phyloP scores from a whole-genome alignment of 2,888 invertebrate species.

The Petrolisthes cinctipes region DNA sequence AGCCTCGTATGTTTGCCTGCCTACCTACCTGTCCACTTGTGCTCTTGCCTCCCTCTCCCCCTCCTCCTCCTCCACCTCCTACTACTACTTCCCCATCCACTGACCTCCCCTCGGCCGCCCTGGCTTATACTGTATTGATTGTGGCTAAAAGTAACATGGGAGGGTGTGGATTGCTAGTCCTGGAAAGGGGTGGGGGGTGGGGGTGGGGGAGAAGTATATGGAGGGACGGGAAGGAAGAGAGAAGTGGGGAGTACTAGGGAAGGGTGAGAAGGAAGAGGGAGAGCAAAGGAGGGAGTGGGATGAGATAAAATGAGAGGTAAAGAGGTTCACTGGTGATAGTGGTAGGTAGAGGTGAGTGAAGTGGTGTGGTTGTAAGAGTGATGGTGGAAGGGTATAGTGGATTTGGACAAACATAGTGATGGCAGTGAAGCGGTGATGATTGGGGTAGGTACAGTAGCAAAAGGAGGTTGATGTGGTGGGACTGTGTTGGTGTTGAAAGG shows the following conservation, averaged over 20 bases:
- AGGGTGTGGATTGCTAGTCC: background rate
- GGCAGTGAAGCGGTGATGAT: too few species aligned
- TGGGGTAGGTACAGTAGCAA: too few species aligned
- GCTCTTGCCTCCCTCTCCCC: background rate
- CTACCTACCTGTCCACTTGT: too few species aligned
- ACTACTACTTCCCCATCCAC: background rate
- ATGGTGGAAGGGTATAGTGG: too few species aligned
- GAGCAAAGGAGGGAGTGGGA: background rate
- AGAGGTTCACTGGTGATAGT: too few species aligned
- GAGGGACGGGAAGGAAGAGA: background rate
- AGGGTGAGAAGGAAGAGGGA: background rate
- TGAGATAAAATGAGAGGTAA: too few species aligned
- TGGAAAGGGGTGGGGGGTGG: background rate
- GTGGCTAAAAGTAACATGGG: slow-evolving; percentile 21
- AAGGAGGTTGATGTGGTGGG: background rate
- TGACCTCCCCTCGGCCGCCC: background rate
- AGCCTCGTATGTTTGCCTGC: too few species aligned
- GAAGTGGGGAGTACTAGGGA: background rate
- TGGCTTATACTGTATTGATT: slow-evolving; percentile 22
- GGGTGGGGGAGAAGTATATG: background rate
- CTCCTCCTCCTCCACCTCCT: background rate
- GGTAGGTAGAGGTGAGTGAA: too few species aligned
- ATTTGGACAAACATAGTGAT: too few species aligned
- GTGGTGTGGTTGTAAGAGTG: too few species aligned
- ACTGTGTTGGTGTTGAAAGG: background rate